A percentile compares a stretch with the other conserved stretches of the same genome.
These are phyloP conservation scores for Pollenia griseotomentosa DNA, from an alignment of 2,888 invertebrate species.

Conservation along the genomic window DNA sequence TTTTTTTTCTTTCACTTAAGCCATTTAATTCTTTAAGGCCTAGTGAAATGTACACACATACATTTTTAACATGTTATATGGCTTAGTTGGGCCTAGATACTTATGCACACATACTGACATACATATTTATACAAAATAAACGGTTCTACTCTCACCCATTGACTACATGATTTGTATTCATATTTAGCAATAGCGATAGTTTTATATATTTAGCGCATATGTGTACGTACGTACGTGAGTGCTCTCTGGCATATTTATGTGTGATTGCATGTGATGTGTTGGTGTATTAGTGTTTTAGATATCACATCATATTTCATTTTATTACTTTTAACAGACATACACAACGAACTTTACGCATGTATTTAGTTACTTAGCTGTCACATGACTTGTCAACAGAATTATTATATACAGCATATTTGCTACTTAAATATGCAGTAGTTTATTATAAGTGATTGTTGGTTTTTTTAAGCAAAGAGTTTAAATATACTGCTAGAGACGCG, in stretches of 20 bases:
- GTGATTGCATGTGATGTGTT: neutral
- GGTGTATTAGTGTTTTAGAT: constrained; percentile 35
- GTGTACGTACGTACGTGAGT: neutral
- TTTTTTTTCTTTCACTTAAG: too few relatives aligned
- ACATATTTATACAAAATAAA: neutral
- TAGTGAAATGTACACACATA: too few relatives aligned
- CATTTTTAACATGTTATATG: neutral
- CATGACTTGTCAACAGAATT: constrained; percentile 64
- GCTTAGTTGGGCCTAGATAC: neutral
- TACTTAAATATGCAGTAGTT: constrained; percentile 8
- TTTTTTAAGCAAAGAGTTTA: neutral
- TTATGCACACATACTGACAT: neutral
- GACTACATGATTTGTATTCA: constrained; percentile 55
- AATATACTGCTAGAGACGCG: neutral
- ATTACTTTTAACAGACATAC: constrained; percentile 16
- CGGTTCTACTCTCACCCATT: neutral
- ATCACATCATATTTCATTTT: constrained; percentile 64
- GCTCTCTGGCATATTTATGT: constrained; percentile 10
- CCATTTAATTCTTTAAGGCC: too few relatives aligned
- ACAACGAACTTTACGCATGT: neutral
- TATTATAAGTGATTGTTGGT: neutral
- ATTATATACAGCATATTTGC: constrained; percentile 27
- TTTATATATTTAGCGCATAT: constrained; percentile 10
- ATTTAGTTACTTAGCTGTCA: constrained; percentile 3
- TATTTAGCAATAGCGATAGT: constrained; percentile 52